These are phyloP conservation scores for Panthera tigris DNA, from an alignment of 2,113 vertebrate genomes.

Conservation along the genomic window DNA sequence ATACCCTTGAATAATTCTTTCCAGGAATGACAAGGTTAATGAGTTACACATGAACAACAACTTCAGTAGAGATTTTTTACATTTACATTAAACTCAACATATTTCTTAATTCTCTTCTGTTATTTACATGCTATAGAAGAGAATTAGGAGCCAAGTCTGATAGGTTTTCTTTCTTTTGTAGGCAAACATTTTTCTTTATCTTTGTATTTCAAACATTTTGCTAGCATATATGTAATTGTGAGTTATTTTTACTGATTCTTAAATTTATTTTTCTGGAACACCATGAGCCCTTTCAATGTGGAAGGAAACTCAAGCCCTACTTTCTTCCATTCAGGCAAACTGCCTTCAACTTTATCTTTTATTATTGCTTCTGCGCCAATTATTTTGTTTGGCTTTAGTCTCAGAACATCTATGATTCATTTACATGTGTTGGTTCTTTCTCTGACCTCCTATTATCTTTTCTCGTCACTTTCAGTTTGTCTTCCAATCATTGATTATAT, in stretches of 20 bases:
- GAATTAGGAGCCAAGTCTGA: neutral
- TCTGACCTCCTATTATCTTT: neutral
- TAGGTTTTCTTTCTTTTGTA: neutral
- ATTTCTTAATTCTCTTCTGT: neutral
- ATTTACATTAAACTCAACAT: conserved; percentile 15
- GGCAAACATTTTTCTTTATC: neutral
- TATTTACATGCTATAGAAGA: neutral
- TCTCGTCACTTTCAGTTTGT: neutral
- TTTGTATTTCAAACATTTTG: neutral
- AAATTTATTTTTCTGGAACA: neutral
- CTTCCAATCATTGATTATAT: neutral
- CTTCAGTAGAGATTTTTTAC: neutral
- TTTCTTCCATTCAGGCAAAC: neutral
- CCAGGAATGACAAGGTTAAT: neutral
- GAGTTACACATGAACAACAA: neutral
- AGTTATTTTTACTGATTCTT: neutral
- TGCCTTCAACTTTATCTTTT: neutral
- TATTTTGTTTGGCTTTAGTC: neutral
- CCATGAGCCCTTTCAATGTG: neutral
- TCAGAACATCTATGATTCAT: neutral
- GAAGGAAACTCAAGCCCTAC: neutral
- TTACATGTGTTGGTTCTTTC: neutral
- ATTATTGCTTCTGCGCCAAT: neutral
- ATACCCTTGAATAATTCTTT: conserved; percentile 31
- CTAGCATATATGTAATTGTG: neutral